These are phyloP conservation scores for Schlechtendalia chinensis DNA, from an alignment of 1,140 invertebrate genomes.

Conservation along the genomic window DNA sequence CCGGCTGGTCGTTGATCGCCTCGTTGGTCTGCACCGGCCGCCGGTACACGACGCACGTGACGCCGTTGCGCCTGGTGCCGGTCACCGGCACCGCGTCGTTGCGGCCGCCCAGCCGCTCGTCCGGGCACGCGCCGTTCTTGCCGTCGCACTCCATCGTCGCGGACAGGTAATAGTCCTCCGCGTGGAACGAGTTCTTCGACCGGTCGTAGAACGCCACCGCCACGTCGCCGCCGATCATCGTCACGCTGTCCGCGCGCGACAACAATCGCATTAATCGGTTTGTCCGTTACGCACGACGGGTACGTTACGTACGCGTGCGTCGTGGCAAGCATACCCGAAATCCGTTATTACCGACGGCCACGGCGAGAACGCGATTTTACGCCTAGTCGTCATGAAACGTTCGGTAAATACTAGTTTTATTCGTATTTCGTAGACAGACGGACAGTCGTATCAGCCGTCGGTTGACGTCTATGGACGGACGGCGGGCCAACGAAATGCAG, in stretches of 20 bases:
- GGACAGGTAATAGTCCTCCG: conserved; percentile 82
- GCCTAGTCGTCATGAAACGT: no score
- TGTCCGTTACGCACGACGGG: no score
- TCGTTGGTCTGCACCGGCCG: conserved; percentile 75
- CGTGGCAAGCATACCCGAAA: no score
- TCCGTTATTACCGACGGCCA: no score
- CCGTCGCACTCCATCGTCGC: conserved; percentile 80
- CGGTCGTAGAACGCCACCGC: conserved; percentile 79
- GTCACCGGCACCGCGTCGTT: conserved; percentile 75
- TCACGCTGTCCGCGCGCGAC: conserved; percentile 53
- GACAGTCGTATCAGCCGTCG: no score
- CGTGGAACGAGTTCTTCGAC: conserved; percentile 67
- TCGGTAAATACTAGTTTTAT: no score
- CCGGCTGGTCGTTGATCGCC: conserved; percentile 67
- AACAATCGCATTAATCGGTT: no score
- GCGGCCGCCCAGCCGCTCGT: conserved; percentile 74
- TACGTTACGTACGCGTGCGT: no score
- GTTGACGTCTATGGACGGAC: no score
- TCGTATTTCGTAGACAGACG: no score
- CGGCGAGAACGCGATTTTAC: no score
- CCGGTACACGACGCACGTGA: conserved; percentile 78
- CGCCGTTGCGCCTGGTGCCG: conserved; percentile 72
- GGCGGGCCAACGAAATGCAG: no score
- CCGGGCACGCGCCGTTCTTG: conserved; percentile 79
- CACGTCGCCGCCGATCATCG: conserved; percentile 75